Evolutionary conservation across 1,140 invertebrate species (phyloP).

Genomic region (Magallana gigas): DNA sequence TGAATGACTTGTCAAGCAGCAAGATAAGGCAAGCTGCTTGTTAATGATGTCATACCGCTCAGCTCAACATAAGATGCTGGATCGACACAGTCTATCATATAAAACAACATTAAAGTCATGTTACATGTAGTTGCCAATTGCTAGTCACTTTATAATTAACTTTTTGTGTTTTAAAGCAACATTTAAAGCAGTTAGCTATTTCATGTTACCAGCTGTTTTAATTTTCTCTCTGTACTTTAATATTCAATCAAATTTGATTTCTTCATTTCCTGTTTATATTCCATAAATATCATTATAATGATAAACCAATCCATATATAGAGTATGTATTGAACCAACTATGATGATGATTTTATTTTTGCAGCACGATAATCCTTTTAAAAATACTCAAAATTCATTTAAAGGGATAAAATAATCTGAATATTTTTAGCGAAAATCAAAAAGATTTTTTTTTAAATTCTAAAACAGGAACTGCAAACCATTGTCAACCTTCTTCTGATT

Average conservation of each 20-base stretch:
- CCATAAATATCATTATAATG: no score
- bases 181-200: background rate
- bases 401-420: no score
- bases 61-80: constrained; percentile 5
- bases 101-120: background rate
- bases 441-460: no score
- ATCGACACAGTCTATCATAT: constrained; percentile 3
- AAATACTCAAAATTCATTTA: no score
- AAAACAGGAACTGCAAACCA: no score
- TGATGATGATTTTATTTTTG: no score
- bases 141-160: background rate
- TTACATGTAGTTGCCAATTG: background rate
- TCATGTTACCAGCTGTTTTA: background rate
- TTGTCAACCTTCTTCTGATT: no score
- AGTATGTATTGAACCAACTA: no score
- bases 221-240: background rate
- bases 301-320: no score
- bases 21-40: background rate
- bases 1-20: background rate
- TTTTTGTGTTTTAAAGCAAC: background rate
- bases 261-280: background rate
- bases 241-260: background rate
- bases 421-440: no score
- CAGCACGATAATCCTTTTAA: no score
- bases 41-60: background rate